phyloP scores from a whole-genome alignment of 1,140 invertebrate genomes.

The Pseudobourletiella spinata region DNA sequence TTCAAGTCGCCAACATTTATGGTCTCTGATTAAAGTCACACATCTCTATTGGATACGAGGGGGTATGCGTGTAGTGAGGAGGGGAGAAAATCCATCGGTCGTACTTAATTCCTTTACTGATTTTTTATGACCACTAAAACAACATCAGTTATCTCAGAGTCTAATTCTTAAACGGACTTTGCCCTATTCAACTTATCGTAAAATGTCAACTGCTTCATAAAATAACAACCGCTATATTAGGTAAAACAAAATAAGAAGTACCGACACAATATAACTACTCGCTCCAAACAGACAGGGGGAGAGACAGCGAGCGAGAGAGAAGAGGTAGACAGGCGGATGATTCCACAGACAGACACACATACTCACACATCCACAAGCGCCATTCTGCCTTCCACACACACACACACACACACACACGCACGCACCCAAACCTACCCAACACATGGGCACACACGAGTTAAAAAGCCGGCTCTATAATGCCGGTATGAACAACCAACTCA shows the following conservation, averaged over 20 bases:
- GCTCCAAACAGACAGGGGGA: too few relatives aligned
- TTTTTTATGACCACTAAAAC: constrained; percentile 5
- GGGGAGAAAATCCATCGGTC: not conserved
- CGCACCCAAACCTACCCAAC: too few relatives aligned
- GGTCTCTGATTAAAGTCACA: constrained; percentile 11
- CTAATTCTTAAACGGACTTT: not conserved
- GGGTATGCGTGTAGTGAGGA: not conserved
- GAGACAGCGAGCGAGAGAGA: too few relatives aligned
- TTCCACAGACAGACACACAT: too few relatives aligned
- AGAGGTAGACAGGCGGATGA: too few relatives aligned
- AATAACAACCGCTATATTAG: not conserved
- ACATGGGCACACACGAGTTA: too few relatives aligned
- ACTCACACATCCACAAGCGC: too few relatives aligned
- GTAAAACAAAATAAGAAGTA: constrained; percentile 5
- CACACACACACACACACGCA: too few relatives aligned
- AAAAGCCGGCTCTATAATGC: too few relatives aligned
- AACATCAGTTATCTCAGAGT: constrained; percentile 1
- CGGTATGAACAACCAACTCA: too few relatives aligned
- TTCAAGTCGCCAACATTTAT: constrained; percentile 12
- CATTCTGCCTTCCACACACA: too few relatives aligned
- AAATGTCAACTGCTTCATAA: not conserved
- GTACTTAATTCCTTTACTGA: constrained; percentile 5
- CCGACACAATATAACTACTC: too few relatives aligned
- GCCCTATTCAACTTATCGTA: not conserved
- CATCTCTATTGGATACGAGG: not conserved